Evolutionary conservation across 2,797 vertebrate genomes (phyloP).

Genomic region (Microctenopoma steveboyesi): DNA sequence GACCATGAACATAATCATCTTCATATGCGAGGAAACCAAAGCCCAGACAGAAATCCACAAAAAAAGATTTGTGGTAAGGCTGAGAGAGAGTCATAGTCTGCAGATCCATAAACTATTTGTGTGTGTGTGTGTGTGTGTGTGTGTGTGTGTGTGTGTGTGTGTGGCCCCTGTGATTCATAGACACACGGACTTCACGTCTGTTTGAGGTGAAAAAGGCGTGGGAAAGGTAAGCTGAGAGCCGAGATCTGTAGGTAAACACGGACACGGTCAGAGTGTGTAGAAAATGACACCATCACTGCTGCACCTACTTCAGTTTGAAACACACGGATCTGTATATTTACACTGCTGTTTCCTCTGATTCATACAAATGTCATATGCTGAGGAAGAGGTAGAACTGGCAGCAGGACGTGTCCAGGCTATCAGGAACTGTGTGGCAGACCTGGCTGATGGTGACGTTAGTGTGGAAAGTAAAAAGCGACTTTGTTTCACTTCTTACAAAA

Average conservation of each 20-base stretch:
- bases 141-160: slow-evolving; percentile 40
- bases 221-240: slow-evolving; percentile 46
- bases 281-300: slow-evolving; percentile 38
- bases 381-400: background rate
- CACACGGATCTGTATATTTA: too few relatives aligned
- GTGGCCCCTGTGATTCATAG: slow-evolving; percentile 61
- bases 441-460: background rate
- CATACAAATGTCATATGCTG: too few relatives aligned
- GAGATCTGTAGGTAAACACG: slow-evolving; percentile 58
- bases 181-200: slow-evolving; percentile 21
- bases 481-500: too few relatives aligned
- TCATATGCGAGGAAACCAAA: slow-evolving; percentile 51
- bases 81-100: slow-evolving; percentile 52
- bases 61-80: slow-evolving; percentile 29
- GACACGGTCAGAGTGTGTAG: slow-evolving; percentile 51
- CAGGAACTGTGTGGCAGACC: background rate
- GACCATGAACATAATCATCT: slow-evolving; percentile 62
- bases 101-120: slow-evolving; percentile 17
- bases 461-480: background rate
- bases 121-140: slow-evolving; percentile 28
- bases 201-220: background rate
- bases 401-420: background rate
- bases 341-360: too few relatives aligned
- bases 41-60: slow-evolving; percentile 30
- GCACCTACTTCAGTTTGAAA: too few relatives aligned